Percentiles rank a stretch among this genome's conserved stretches.
Evolutionary conservation across 2,113 vertebrate species (phyloP).

Genomic region (Scolopax mira): DNA sequence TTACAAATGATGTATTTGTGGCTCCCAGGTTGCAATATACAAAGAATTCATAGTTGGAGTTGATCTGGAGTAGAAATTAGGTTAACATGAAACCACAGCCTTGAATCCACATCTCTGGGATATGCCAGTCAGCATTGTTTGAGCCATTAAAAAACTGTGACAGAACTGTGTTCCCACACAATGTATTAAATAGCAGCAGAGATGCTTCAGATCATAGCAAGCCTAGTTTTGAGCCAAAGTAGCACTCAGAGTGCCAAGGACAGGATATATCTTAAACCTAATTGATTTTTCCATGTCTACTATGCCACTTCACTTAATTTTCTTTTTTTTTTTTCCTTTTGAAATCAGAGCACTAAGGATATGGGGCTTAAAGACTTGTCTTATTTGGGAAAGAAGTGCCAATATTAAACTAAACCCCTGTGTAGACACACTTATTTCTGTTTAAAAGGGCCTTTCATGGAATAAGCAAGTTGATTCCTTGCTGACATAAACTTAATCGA

Average conservation of each 20-base stretch:
- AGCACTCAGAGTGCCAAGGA: neutral
- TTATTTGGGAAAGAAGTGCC: neutral
- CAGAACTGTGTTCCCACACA: neutral
- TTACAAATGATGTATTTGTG: neutral
- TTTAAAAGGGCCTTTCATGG: constrained; percentile 44
- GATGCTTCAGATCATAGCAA: constrained; percentile 24
- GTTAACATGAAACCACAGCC: neutral
- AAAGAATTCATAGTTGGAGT: neutral
- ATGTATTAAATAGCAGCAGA: neutral
- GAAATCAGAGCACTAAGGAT: neutral
- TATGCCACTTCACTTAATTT: neutral
- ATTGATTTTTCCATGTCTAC: neutral
- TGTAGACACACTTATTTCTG: neutral
- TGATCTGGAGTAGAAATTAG: neutral
- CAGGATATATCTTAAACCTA: neutral
- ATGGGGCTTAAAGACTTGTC: neutral
- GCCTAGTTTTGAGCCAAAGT: neutral
- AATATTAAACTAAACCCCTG: constrained; percentile 24
- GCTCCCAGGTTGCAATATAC: neutral
- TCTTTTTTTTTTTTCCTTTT: neutral
- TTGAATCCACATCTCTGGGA: neutral
- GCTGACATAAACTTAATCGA: constrained; percentile 53
- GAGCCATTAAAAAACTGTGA: neutral
- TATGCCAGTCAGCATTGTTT: neutral
- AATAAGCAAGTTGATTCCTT: constrained; percentile 47